Base-by-base conservation (phyloP, 2,888 invertebrate species). In the Actias luna region DNA sequence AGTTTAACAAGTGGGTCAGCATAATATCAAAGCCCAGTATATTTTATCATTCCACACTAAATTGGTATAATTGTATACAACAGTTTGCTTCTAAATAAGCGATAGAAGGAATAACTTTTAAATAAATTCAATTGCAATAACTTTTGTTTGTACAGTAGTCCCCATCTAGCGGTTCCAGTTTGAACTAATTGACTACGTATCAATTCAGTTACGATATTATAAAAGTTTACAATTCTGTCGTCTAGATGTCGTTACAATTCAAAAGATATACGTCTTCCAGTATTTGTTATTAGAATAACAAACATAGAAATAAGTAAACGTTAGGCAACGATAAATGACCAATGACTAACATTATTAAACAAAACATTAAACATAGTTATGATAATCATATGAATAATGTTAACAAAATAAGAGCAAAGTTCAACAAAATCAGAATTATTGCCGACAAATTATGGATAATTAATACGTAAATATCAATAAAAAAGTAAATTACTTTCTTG, bases 301-400 rank as follows among this genome's bases (percentile, higher is more conserved):
- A 8, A 55, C 7, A 29, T 7, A 8, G n/a, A 27, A 55, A 55
- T 55, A 50, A 2, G 46, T 5, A 55, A 55, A 55, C 16, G 16
- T 55, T 29, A 29, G 29, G 29, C 50, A 18, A 52, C 50, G 39
- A 52, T 60, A 55, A 55, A 55, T 29, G 16, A 55, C 55, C 55
- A 55, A 55, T 55, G 29, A 52, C 25, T 55, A 27, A 55, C 8
- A 46, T 22, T 22, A 50, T 55, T 55, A 55, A 55, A n/a, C 52
- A 25, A 55, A 52, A 52, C 27, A 52, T 52, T 52, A 52, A 52
- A 27, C 52, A 27, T 42, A 52, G 10, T 18, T 25, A 55, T 55
- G n/a, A 55, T 29, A 55, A 55, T 29, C 16, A 7, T 55, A 29
- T 55, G 29, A 29, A 55, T 29, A n/a, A 55, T 55, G 22, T 8